Evolutionary conservation across 2,113 vertebrate species (phyloP), one percentile per base, ranked within the genome.

Genomic region (Rattus rattus): DNA sequence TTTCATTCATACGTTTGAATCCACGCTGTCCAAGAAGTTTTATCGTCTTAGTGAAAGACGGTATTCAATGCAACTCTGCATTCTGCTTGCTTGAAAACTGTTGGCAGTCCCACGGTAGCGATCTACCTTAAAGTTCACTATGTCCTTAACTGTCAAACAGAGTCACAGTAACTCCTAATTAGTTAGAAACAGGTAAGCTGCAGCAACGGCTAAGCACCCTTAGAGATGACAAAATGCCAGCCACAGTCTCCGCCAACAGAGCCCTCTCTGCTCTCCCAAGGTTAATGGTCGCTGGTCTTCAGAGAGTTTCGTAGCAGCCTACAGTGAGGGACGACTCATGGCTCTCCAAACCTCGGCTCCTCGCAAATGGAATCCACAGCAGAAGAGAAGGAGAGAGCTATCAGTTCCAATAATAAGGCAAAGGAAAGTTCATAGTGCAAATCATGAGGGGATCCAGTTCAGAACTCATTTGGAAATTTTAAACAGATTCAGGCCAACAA

Each of bases 161-260:
- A 98, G 97, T 98, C 96, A 93, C 86, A 87, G 97, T 94, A 98
- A 97, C 89, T 97, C 96, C 96, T 98, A 98, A 98, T 98, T 97
- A 98, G 97, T 83, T 94, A 30, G 87, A 91, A 97, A 96, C 93
- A 96, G 91, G 96, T 97, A 97, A 97, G 96, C 97, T 77, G 80
- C 94, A 97, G 95, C 0, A 16, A 69, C 91, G 1, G 3, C 83
- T 85, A 13, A 96, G 96, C 88, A 95, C 59, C 72, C 96, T 33
- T 0, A 5, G 96, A 54, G 52, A 54, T 54, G 52, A 54, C 52
- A 54, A 54, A 54, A 54, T 54, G 52, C 11, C 52, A 54, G 52
- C 52, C 52, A 54, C 52, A 54, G 52, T 54, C 52, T 54, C 5
- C 52, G 1, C 52, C 11, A 4, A 54, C 52, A 90, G 87, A 88